Conservation (phyloP, 2,888 invertebrate species). For the Bombyx huttoni region DNA sequence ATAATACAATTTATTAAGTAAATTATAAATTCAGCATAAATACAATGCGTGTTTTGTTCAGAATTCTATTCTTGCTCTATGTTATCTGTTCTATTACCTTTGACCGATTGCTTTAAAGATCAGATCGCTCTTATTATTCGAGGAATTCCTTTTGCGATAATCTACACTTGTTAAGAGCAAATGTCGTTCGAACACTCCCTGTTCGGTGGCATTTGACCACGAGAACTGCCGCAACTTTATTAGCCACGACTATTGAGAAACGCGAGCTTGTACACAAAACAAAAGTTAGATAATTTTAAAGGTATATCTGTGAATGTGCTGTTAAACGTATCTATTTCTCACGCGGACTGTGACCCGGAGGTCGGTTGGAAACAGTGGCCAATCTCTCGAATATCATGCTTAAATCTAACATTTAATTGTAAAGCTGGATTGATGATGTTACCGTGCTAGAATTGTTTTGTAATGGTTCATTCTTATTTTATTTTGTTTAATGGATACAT, state of each 20-base stretch:
- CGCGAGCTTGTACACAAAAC: constrained; percentile 3
- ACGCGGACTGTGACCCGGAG: constrained; percentile 3
- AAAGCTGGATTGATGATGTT: not conserved
- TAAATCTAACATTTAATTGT: not conserved
- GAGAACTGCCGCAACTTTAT: constrained; percentile 3
- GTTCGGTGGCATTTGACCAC: constrained; percentile 5
- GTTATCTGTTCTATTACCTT: not conserved
- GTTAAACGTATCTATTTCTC: constrained; percentile 5
- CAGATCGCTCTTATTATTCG: constrained; percentile 1
- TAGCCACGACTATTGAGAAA: constrained; percentile 5
- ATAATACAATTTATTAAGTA: no score
- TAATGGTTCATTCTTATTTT: not conserved
- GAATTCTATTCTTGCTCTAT: not conserved
- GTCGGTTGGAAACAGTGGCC: not conserved
- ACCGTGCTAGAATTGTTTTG: not conserved
- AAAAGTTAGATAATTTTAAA: constrained; percentile 6
- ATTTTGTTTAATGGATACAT: not conserved
- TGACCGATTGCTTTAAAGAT: constrained; percentile 1
- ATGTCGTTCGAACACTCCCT: constrained; percentile 6
- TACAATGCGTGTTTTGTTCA: not conserved
- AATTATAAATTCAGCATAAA: not conserved
- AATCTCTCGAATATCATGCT: not conserved
- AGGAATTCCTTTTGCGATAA: constrained; percentile 5
- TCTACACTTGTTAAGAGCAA: constrained; percentile 5
- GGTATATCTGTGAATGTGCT: constrained; percentile 4